Conservation (phyloP, 2,888 invertebrate genomes). For the Cistogaster globosa region DNA sequence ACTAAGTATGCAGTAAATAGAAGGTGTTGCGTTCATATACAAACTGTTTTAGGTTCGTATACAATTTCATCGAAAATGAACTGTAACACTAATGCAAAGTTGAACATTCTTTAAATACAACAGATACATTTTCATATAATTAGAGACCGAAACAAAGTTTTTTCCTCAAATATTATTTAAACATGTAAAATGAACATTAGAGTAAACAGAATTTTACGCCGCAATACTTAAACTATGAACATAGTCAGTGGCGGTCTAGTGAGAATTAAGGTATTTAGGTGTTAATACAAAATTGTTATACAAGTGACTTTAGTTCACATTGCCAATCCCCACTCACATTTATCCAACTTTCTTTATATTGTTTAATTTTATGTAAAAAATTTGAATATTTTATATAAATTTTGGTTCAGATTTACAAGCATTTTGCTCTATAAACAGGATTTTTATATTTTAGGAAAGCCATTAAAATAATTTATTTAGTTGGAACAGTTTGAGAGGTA, state of each 20-base stretch:
- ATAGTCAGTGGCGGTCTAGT: not conserved
- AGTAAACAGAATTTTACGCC: no score
- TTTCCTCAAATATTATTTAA: conserved; percentile 2
- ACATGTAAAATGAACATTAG: not conserved
- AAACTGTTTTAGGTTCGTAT: conserved; percentile 3
- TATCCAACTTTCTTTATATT: no score
- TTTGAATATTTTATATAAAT: no score
- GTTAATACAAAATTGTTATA: not conserved
- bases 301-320: no score
- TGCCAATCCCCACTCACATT: no score
- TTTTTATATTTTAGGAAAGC: no score
- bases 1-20: conserved; percentile 13
- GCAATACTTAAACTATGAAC: conserved; percentile 28
- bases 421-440: no score
- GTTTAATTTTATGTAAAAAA: no score
- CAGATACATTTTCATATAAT: not conserved
- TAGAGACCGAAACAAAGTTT: not conserved
- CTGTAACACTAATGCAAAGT: not conserved
- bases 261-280: not conserved
- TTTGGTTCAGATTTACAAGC: no score
- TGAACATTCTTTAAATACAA: not conserved
- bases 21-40: not conserved
- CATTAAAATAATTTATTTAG: no score
- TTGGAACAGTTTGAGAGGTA: no score
- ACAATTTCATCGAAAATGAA: conserved; percentile 14